Percentiles rank a stretch among this genome's conserved stretches.
Evolutionary conservation across 2,797 vertebrate genomes (phyloP).

Genomic region (Presbytis comata): DNA sequence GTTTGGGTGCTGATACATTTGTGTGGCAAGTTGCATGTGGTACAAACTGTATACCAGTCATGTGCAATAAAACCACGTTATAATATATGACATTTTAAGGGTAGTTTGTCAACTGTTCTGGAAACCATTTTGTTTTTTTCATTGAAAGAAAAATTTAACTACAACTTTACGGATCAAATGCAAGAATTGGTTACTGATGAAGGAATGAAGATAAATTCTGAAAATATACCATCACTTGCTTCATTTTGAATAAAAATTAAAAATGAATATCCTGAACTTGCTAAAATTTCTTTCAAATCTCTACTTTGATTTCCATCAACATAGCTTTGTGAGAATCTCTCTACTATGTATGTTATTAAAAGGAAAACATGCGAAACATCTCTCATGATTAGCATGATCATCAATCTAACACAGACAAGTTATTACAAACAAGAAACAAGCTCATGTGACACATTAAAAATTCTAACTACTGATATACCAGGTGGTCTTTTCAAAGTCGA

Average conservation of each 20-base stretch:
- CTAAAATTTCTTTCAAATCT: conserved; percentile 30
- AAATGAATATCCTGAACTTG: conserved; percentile 21
- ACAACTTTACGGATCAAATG: not conserved
- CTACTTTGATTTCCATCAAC: conserved; percentile 18
- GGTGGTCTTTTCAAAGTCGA: conserved; percentile 2
- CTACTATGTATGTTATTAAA: not conserved
- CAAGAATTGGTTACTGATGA: conserved; percentile 3
- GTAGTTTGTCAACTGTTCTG: not conserved
- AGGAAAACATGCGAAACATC: not conserved
- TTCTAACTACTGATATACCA: not conserved
- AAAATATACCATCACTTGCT: conserved; percentile 11
- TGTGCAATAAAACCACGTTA: conserved; percentile 5
- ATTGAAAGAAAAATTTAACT: conserved; percentile 23
- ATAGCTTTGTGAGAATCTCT: conserved; percentile 6
- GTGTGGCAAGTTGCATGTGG: not conserved
- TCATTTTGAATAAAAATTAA: conserved; percentile 35
- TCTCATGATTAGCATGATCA: not conserved
- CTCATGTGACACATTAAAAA: not conserved
- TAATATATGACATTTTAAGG: not conserved
- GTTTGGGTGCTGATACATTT: not conserved
- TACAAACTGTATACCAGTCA: not conserved
- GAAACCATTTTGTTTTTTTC: not conserved
- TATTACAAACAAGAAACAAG: conserved; percentile 22
- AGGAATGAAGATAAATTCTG: conserved; percentile 5
- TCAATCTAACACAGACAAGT: not conserved